Evolutionary conservation across 2,113 vertebrate species (phyloP).

Genomic region (Andinoacara biseriatus): DNA sequence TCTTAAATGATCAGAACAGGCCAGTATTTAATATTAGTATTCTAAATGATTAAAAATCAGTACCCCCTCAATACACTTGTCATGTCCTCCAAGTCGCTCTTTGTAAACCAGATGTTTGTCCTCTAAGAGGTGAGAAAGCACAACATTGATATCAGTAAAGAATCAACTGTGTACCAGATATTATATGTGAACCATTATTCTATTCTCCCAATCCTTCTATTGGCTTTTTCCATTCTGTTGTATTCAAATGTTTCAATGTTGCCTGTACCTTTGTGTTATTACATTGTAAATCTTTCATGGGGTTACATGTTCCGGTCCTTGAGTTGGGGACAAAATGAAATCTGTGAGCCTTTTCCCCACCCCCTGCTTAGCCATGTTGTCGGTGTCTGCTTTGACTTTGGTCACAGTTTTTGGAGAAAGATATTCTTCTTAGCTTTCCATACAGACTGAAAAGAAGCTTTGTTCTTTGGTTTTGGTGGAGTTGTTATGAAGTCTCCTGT

Average conservation of each 20-base stretch:
- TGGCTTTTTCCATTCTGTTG: constrained; percentile 31
- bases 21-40: background rate
- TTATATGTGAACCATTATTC: background rate
- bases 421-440: background rate
- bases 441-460: constrained; percentile 44
- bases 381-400: background rate
- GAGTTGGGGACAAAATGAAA: background rate
- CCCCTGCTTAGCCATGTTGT: constrained; percentile 4
- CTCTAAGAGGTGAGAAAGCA: constrained; percentile 42
- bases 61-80: background rate
- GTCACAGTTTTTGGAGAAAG: background rate
- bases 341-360: background rate
- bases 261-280: background rate
- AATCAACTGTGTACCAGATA: constrained; percentile 25
- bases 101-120: background rate
- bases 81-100: background rate
- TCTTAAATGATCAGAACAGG: background rate
- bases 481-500: constrained; percentile 42
- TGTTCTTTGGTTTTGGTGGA: constrained; percentile 37
- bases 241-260: constrained; percentile 1
- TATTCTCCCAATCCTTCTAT: background rate
- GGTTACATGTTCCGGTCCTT: constrained; percentile 3
- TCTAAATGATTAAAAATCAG: background rate
- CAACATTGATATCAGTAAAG: constrained; percentile 25
- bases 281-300: constrained; percentile 22